Evolutionary conservation across 1,140 invertebrate genomes (phyloP).

Genomic region (Drosophila baimaii): DNA sequence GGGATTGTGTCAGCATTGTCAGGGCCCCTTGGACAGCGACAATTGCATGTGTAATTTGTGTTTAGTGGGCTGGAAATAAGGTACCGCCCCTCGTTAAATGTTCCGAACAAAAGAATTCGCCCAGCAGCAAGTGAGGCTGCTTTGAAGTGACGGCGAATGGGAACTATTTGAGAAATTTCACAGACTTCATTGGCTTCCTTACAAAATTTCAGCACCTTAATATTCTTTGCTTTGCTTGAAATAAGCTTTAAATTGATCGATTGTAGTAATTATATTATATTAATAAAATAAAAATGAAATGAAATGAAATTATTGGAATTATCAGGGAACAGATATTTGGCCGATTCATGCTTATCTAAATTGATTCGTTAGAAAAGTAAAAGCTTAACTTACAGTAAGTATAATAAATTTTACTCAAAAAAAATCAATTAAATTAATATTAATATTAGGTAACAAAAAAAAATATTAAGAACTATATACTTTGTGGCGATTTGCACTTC

Average conservation of each 20-base stretch:
- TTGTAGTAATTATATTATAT: too few relatives aligned
- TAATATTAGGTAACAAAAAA: neutral
- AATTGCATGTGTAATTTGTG: constrained; percentile 56
- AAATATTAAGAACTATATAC: neutral
- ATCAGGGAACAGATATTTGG: too few relatives aligned
- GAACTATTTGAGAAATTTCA: constrained; percentile 7
- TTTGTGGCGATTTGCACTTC: neutral
- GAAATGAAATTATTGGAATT: neutral
- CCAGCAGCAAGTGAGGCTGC: constrained; percentile 13
- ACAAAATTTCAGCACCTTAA: neutral
- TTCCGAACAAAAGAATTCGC: constrained; percentile 22
- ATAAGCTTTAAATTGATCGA: neutral
- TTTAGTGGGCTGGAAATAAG: constrained; percentile 45
- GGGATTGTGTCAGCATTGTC: constrained; percentile 29
- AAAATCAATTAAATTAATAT: too few relatives aligned
- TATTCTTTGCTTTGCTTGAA: too few relatives aligned
- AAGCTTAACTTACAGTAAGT: too few relatives aligned
- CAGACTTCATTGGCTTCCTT: neutral
- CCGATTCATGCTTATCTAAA: neutral
- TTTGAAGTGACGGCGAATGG: neutral
- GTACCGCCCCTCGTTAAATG: constrained; percentile 15
- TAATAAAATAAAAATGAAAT: too few relatives aligned
- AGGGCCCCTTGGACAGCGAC: constrained; percentile 32
- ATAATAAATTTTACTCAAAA: neutral
- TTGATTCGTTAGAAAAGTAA: too few relatives aligned